phyloP scores from a whole-genome alignment of 2,888 invertebrate genomes.

The Synanthedon vespiformis region DNA sequence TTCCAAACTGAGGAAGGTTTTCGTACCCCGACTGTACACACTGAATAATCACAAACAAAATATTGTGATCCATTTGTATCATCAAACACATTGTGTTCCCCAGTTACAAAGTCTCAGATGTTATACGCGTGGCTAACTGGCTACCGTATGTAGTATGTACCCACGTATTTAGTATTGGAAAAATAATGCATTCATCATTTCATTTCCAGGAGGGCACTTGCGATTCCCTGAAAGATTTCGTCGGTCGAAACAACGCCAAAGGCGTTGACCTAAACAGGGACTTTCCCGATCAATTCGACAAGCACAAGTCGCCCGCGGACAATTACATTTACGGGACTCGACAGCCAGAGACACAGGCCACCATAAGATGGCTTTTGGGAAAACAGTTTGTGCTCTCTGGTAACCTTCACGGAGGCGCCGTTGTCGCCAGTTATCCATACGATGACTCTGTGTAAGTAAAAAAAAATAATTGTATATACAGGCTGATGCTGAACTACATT shows the following conservation, averaged over 20 bases:
- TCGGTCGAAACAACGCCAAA: conserved; percentile 86
- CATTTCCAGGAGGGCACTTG: conserved; percentile 81
- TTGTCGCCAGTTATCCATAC: conserved; percentile 98
- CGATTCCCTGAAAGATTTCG: conserved; percentile 73
- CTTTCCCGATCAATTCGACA: conserved; percentile 90
- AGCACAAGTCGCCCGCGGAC: conserved; percentile 34
- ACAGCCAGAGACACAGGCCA: conserved; percentile 88
- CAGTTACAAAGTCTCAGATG: too few relatives aligned
- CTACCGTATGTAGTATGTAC: too few relatives aligned
- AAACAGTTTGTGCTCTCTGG: conserved; percentile 94
- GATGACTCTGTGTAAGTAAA: conserved; percentile 81
- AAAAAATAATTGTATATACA: too few relatives aligned
- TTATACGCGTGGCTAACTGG: too few relatives aligned
- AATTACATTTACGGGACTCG: conserved; percentile 69
- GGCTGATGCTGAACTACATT: too few relatives aligned
- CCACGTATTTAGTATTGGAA: too few relatives aligned
- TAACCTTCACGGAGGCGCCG: conserved; percentile 95
- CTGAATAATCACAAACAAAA: too few relatives aligned
- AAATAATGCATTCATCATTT: too few relatives aligned
- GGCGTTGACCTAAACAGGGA: conserved; percentile 89
- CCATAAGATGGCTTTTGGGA: conserved; percentile 89
- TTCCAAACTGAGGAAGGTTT: too few relatives aligned
- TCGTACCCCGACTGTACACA: too few relatives aligned
- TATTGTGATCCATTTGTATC: too few relatives aligned
- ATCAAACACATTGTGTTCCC: too few relatives aligned